These are phyloP conservation scores for Pogoniulus pusillus DNA, from an alignment of 2,797 vertebrate genomes.

Conservation along the genomic window DNA sequence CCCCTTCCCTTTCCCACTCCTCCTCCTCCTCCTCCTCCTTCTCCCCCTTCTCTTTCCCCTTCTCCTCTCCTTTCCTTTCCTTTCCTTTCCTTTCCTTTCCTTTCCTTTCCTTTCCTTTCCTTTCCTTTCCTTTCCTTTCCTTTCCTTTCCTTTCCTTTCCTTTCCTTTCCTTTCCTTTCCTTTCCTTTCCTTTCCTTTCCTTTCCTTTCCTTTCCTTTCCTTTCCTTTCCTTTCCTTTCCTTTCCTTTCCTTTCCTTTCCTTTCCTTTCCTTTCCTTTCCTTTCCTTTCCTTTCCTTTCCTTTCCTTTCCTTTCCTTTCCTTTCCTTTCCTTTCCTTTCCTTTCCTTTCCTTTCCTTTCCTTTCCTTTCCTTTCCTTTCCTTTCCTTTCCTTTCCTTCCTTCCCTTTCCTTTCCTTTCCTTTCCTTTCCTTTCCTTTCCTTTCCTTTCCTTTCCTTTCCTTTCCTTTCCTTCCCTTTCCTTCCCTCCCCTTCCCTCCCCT, in stretches of 20 bases:
- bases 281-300: not conserved
- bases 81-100: rapidly evolving
- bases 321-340: rapidly evolving
- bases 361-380: too few species aligned
- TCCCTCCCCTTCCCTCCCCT: not conserved
- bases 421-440: not conserved
- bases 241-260: too few species aligned
- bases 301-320: too few species aligned
- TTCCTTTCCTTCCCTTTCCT: too few species aligned
- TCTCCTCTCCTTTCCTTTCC: too few species aligned
- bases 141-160: rapidly evolving
- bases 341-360: not conserved
- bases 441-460: too few species aligned
- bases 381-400: too few species aligned
- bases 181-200: too few species aligned
- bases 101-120: not conserved
- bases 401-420: too few species aligned
- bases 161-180: not conserved
- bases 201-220: rapidly evolving
- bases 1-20: too few species aligned
- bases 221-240: not conserved
- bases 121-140: too few species aligned
- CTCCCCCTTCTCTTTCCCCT: not conserved
- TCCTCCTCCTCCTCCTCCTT: too few species aligned
- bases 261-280: rapidly evolving